These are phyloP conservation scores for Scatophagus argus DNA, from an alignment of 2,113 vertebrate genomes.

Conservation along the genomic window DNA sequence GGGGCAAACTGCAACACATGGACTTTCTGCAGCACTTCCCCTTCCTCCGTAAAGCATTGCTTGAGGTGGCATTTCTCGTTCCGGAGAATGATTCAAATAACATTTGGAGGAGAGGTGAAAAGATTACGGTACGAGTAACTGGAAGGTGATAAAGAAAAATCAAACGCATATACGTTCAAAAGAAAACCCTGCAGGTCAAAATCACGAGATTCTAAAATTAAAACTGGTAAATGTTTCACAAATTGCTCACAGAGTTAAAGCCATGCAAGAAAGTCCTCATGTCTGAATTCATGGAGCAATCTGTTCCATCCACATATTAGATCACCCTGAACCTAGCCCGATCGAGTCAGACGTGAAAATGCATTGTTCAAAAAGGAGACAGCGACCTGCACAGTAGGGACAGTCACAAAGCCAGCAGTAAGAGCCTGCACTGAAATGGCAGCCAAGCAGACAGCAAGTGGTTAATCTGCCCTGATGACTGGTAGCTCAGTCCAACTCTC, in stretches of 20 bases:
- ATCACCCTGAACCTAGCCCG: slow-evolving; percentile 26
- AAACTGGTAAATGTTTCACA: slow-evolving; percentile 11
- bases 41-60: slow-evolving; percentile 53
- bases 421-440: slow-evolving; percentile 66
- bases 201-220: slow-evolving; percentile 11
- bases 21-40: slow-evolving; percentile 66
- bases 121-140: slow-evolving; percentile 40
- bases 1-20: slow-evolving; percentile 51
- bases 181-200: slow-evolving; percentile 21
- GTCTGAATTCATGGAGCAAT: slow-evolving; percentile 24
- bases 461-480: slow-evolving; percentile 81
- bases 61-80: slow-evolving; percentile 47
- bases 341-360: slow-evolving; percentile 36
- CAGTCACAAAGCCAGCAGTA: slow-evolving; percentile 53
- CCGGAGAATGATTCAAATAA: slow-evolving; percentile 49
- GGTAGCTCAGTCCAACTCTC: slow-evolving; percentile 77
- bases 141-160: slow-evolving; percentile 42
- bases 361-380: slow-evolving; percentile 51
- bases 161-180: slow-evolving; percentile 14
- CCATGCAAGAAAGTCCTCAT: neutral
- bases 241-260: slow-evolving; percentile 16
- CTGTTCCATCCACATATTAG: slow-evolving; percentile 24
- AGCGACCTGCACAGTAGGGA: slow-evolving; percentile 55
- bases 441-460: slow-evolving; percentile 73
- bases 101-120: slow-evolving; percentile 56